These are phyloP conservation scores for Athene noctua DNA, from an alignment of 2,113 vertebrate genomes.

Conservation along the genomic window DNA sequence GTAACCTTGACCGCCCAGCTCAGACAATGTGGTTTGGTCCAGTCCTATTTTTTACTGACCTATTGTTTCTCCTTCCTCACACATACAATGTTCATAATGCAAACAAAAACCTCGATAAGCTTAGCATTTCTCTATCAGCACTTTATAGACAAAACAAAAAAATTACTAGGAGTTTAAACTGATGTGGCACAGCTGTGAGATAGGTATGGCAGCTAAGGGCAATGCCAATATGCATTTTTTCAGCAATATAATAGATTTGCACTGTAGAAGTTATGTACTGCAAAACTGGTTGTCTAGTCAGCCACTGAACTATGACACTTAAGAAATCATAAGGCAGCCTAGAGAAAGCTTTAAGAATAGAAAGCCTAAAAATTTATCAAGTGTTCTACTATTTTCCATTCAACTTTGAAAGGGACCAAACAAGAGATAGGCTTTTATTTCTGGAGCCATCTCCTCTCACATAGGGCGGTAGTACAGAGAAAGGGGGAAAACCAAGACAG, in stretches of 20 bases:
- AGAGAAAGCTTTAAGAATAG: not conserved
- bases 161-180: conserved; percentile 7
- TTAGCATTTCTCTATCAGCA: not conserved
- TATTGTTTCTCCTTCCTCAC: not conserved
- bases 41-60: not conserved
- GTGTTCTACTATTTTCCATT: not conserved
- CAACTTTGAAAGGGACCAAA: not conserved
- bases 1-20: not conserved
- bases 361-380: not conserved
- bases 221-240: conserved; percentile 4
- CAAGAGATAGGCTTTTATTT: not conserved
- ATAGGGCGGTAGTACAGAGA: not conserved
- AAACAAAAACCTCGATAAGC: not conserved
- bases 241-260: not conserved
- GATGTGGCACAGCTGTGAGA: not conserved
- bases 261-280: conserved; percentile 6
- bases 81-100: not conserved
- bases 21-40: not conserved
- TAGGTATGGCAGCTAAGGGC: not conserved
- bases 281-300: not conserved
- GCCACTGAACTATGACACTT: not conserved
- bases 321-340: not conserved
- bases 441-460: not conserved
- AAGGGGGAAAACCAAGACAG: accelerated
- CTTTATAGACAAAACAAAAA: not conserved